Evolutionary conservation across 2,797 vertebrate species (phyloP).

Genomic region (Carcharodon carcharias): DNA sequence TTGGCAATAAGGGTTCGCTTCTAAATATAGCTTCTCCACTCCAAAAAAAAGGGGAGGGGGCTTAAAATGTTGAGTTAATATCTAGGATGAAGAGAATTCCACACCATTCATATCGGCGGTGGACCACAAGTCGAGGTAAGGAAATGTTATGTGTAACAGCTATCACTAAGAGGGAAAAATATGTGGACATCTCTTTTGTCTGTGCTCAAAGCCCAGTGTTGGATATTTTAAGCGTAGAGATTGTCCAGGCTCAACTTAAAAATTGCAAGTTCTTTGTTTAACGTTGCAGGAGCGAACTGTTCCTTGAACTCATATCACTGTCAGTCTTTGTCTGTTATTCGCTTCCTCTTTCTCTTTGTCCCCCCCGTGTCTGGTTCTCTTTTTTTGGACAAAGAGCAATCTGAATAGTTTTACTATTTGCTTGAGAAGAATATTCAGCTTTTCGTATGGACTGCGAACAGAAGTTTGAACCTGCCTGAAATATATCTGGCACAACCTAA

Average conservation of each 20-base stretch:
- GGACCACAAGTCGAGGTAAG: neutral
- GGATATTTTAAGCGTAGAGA: neutral
- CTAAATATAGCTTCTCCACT: neutral
- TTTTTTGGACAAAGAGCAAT: neutral
- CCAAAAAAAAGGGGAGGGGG: neutral
- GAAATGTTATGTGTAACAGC: neutral
- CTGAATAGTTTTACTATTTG: neutral
- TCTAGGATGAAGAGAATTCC: neutral
- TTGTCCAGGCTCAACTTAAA: neutral
- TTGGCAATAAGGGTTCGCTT: neutral
- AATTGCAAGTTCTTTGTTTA: constrained; percentile 24
- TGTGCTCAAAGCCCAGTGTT: neutral
- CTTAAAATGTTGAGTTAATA: neutral
- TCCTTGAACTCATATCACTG: neutral
- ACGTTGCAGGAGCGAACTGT: neutral
- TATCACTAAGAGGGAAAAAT: neutral
- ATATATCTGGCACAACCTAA: neutral
- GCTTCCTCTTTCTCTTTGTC: constrained; percentile 20
- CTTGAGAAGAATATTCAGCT: neutral
- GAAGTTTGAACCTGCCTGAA: neutral
- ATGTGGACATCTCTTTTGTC: neutral
- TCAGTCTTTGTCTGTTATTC: neutral
- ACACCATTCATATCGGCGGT: neutral
- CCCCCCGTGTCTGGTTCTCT: neutral
- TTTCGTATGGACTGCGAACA: neutral